Conservation (phyloP, 2,888 invertebrate genomes). For the Cryptosula pallasiana region DNA sequence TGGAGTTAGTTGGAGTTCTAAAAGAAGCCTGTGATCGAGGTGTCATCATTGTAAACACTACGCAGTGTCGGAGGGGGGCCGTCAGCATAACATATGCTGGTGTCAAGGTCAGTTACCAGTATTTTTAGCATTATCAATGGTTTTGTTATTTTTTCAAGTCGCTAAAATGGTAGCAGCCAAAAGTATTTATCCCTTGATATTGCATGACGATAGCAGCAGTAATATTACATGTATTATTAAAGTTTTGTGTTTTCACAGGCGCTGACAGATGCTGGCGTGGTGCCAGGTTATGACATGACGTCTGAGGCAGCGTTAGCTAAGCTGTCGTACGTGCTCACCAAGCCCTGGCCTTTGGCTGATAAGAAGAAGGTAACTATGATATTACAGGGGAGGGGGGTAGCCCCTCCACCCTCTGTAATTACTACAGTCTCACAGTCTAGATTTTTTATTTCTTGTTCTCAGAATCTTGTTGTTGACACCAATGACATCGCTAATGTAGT, state of each 20-base stretch:
- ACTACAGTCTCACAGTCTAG: no score
- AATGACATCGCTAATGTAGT: no score
- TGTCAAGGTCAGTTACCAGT: conserved; percentile 68
- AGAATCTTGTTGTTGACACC: no score
- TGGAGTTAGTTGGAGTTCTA: conserved; percentile 72
- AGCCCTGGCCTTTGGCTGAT: conserved; percentile 56
- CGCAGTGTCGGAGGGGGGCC: conserved; percentile 79
- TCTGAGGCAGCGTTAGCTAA: conserved; percentile 90
- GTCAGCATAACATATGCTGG: conserved; percentile 78
- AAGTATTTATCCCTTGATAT: no score
- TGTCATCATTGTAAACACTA: conserved; percentile 83
- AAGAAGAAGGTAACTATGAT: conserved; percentile 52
- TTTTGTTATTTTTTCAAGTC: no score
- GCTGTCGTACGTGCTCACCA: conserved; percentile 79
- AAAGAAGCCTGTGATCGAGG: conserved; percentile 64
- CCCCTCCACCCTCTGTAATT: no score
- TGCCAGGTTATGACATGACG: conserved; percentile 82
- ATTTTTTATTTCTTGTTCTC: no score
- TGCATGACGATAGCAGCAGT: no score
- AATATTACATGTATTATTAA: no score
- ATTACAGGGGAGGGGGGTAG: no score
- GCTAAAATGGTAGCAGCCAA: no score
- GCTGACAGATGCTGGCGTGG: conserved; percentile 66
- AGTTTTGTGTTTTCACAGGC: conserved; percentile 48
- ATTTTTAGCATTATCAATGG: no score